Evolutionary conservation across 2,888 invertebrate genomes (phyloP).

Genomic region (Stegophylla sp.): DNA sequence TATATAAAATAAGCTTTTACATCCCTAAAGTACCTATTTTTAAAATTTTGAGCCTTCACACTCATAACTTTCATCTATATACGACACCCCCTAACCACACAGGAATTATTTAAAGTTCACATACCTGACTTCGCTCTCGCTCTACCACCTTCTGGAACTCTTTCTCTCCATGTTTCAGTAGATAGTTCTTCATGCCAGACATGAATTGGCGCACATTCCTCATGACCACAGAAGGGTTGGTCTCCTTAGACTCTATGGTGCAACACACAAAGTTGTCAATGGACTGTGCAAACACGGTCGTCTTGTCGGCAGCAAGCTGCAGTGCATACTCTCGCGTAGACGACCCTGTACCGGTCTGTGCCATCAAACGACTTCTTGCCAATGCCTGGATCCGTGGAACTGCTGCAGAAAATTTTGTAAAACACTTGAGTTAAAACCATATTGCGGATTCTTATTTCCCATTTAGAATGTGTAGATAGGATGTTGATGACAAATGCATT

Average conservation of each 20-base stretch:
- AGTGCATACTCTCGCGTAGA: constrained; percentile 80
- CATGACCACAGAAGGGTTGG: constrained; percentile 86
- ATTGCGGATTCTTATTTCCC: no score
- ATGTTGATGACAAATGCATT: no score
- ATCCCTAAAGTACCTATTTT: no score
- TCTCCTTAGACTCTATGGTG: constrained; percentile 87
- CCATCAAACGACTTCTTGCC: constrained; percentile 69
- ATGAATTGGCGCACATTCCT: constrained; percentile 94
- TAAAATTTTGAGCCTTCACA: no score
- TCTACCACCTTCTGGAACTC: constrained; percentile 91
- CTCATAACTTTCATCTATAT: no score
- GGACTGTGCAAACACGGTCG: constrained; percentile 89
- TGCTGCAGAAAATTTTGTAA: constrained; percentile 68
- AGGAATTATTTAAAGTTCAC: no score
- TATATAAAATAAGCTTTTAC: no score
- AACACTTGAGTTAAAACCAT: not conserved
- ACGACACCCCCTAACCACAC: no score
- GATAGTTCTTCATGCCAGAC: constrained; percentile 98
- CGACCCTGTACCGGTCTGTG: constrained; percentile 74
- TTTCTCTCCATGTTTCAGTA: constrained; percentile 93
- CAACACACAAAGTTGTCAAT: constrained; percentile 93
- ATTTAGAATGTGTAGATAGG: no score
- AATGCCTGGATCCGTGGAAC: constrained; percentile 78
- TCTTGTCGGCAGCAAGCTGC: constrained; percentile 81
- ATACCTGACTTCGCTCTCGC: constrained; percentile 79